phyloP scores from a whole-genome alignment of 2,797 vertebrate genomes.

The Darevskia nairensis region DNA sequence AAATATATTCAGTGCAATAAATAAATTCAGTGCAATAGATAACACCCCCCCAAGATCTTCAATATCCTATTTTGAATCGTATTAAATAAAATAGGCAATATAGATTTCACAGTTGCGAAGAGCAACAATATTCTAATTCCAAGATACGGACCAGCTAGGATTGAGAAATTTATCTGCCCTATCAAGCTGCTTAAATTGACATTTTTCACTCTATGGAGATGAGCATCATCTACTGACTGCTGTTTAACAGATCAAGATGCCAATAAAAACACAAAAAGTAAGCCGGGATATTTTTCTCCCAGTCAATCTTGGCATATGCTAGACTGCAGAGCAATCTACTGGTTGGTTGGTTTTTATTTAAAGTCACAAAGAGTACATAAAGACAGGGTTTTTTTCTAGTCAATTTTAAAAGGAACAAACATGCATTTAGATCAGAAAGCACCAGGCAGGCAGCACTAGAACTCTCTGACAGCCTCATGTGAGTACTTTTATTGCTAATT shows the following conservation, averaged over 20 bases:
- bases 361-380: too few relatives aligned
- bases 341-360: too few relatives aligned
- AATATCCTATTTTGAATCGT: background rate
- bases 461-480: too few relatives aligned
- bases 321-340: too few relatives aligned
- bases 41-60: background rate
- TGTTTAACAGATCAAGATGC: background rate
- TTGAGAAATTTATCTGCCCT: background rate
- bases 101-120: background rate
- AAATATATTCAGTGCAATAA: background rate
- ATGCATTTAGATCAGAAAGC: too few relatives aligned
- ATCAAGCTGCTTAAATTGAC: background rate
- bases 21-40: background rate
- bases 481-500: too few relatives aligned
- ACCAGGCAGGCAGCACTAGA: too few relatives aligned
- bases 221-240: background rate
- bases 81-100: background rate
- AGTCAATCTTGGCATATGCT: background rate
- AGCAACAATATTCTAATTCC: background rate
- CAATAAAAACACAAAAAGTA: background rate
- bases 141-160: background rate
- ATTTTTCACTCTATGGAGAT: background rate
- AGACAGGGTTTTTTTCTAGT: background rate
- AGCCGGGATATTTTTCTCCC: too few relatives aligned
- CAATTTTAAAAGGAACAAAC: too few relatives aligned